Evolutionary conservation across 2,797 vertebrate species (phyloP), one percentile per base, ranked within the genome.

Genomic region (Eurystomus glaucurus): DNA sequence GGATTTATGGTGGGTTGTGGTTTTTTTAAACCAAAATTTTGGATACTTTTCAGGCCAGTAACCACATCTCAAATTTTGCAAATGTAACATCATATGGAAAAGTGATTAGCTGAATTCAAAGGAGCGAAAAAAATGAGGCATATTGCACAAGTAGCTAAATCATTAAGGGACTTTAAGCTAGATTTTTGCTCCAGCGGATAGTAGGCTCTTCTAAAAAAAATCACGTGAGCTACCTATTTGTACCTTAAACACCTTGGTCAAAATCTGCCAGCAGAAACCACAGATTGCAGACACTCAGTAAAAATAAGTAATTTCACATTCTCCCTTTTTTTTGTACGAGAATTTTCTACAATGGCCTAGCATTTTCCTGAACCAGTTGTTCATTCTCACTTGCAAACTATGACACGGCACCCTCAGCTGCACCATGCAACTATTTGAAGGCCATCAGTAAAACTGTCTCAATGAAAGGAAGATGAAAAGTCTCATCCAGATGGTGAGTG

Each of bases 341-440:
- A 66, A 41, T 48, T 84, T 88, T 85, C 71, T 68, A 25, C 26
- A 33, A 5, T 0, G 3, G 45, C 25, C 54, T 74, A 64, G 18
- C 35, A 39, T 64, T 35, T 79, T 69, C 50, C 77, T 72, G 39
- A 79, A 55, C 12, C 9, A 39, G 22, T 12, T 91, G 18, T 5
- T 89, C 29, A 48, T 11, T 85, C 50, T 41, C 33, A 65, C 22
- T 14, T 1, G 3, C 33, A 33, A 64, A 68, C 16, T 39, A 37
- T 28, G 64, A 5, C 0, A 31, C 0, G 0, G 21, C 21, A 77
- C 26, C 62, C 29, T 52, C n/a, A 51, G 39, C 52, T 57, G 16
- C 0, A 0, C 41, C 28, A 64, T 35, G 21, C 29, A 75, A 28
- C 11, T 9, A 0, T 33, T 54, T 29, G 18, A 11, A 69, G 51